Evolutionary conservation across 2,888 invertebrate species (phyloP), one percentile per base, ranked within the genome.

Genomic region (Ethmia dodecea): DNA sequence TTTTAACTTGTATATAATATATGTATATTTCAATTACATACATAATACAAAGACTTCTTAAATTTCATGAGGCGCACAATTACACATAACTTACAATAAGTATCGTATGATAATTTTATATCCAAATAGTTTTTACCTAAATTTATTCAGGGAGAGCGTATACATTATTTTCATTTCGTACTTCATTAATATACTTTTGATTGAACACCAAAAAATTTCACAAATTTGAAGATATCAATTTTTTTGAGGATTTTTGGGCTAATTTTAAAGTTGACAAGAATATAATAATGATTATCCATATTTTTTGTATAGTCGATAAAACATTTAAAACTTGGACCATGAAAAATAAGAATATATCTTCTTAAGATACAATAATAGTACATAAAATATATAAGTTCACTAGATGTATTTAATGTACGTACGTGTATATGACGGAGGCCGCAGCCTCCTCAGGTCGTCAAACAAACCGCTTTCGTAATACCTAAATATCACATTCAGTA

Each of bases 401-500:
- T 81, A 84, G 76, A 77, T 76, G 79, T 81, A 74, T 68, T 68
- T 66, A 65, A 66, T 63, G 66, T 75, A 76, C 72, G 79, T 77
- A 70, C 70, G 79, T 74, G 71, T 69, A 71, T 64, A 62, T 60
- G 57, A 45, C 44, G 58, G 53, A 58, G 61, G 53, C 50, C 49
- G 51, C 49, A 51, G 59, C 44, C 48, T 46, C 62, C 56, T 51
- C 52, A 52, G 57, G 49, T 60, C 60, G 58, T 64, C 69, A 57
- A 64, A 62, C 76, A 68, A 76, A 74, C 83, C 81, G 80, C 83
- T 75, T 69, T 75, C 72, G 75, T 84, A 86, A 79, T 77, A 80
- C 75, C 86, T 87, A 86, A 83, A 84, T 87, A 87, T 87, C 87
- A 87, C 87, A 87, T 86, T 86, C 78, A 86, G 81, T 86, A 86